Evolutionary conservation across 2,888 invertebrate genomes (phyloP).

Genomic region (Conistra vaccinii): DNA sequence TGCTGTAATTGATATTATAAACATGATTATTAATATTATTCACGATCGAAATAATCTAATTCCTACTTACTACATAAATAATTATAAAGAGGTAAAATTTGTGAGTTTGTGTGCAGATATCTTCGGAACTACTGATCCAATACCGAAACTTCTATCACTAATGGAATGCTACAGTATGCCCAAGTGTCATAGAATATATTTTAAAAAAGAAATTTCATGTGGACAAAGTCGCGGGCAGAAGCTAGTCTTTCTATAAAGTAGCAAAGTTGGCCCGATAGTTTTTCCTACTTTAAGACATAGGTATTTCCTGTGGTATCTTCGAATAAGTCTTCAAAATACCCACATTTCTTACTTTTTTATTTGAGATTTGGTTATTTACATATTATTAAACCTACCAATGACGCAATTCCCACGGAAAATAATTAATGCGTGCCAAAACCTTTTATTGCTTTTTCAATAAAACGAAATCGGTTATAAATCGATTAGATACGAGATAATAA

Average conservation of each 20-base stretch:
- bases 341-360: background rate
- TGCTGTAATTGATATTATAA: background rate
- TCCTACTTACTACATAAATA: too few relatives aligned
- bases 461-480: slow-evolving; percentile 40
- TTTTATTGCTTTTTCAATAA: slow-evolving; percentile 41
- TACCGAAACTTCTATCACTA: too few relatives aligned
- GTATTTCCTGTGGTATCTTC: background rate
- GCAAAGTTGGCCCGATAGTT: background rate
- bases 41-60: background rate
- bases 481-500: slow-evolving; percentile 32
- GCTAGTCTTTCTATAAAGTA: background rate
- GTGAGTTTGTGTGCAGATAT: too few relatives aligned
- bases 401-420: slow-evolving; percentile 25
- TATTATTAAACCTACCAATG: background rate
- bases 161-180: too few relatives aligned
- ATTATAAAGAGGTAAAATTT: too few relatives aligned
- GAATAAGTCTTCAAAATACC: background rate
- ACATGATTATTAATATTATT: background rate
- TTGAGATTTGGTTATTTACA: background rate
- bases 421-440: slow-evolving; percentile 19
- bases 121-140: too few relatives aligned
- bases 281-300: background rate
- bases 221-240: too few relatives aligned
- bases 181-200: too few relatives aligned
- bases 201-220: too few relatives aligned